Evolutionary conservation across 2,888 invertebrate genomes (phyloP).

Genomic region (Ethmia dodecea): DNA sequence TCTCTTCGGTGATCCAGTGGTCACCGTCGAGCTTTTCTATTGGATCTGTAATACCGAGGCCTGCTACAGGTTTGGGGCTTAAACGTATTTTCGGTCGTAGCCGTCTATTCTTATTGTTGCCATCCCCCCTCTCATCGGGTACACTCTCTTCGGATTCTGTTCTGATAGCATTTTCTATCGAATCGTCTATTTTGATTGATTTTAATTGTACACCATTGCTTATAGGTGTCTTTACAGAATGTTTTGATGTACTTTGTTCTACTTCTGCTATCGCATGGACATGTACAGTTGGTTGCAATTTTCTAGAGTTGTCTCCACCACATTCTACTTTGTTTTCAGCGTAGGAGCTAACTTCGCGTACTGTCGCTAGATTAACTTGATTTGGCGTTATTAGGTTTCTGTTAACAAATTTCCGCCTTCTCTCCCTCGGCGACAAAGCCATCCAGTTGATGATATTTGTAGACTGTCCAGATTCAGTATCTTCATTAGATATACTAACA

Average conservation of each 20-base stretch:
- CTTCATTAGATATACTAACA: constrained; percentile 9
- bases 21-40: constrained; percentile 30
- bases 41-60: constrained; percentile 28
- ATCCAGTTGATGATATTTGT: constrained; percentile 40
- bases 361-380: neutral
- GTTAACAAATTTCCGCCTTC: constrained; percentile 29
- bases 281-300: neutral
- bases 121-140: constrained; percentile 19
- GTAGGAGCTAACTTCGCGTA: constrained; percentile 1
- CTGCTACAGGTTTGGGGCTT: constrained; percentile 9
- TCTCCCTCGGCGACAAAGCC: constrained; percentile 49
- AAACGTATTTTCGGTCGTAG: constrained; percentile 24
- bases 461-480: constrained; percentile 25
- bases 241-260: neutral
- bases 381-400: constrained; percentile 7
- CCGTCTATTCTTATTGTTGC: constrained; percentile 11
- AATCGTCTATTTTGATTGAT: no score
- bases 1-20: constrained; percentile 34
- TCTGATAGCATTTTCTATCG: no score
- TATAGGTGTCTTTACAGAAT: neutral
- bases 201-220: no score
- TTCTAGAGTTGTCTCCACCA: neutral
- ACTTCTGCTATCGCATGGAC: neutral
- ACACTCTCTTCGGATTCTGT: neutral
- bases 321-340: neutral